phyloP scores from a whole-genome alignment of 2,113 vertebrate species.

The Pteropus alecto region DNA sequence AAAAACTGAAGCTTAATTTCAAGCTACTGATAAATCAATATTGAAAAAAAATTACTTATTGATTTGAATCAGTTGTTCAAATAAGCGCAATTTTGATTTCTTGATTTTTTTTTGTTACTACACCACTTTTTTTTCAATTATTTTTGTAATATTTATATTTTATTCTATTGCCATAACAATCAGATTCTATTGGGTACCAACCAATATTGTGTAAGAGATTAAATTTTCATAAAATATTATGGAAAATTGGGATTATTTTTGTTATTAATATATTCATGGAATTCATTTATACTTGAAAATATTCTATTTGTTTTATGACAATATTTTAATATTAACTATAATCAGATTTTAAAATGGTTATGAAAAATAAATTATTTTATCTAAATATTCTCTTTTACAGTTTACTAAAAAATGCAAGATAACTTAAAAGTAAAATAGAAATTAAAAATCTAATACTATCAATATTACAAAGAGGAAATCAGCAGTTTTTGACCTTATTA shows the following conservation, averaged over 20 bases:
- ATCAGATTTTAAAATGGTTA: not conserved
- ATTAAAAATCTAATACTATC: too few relatives aligned
- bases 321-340: not conserved
- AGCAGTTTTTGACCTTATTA: too few relatives aligned
- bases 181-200: not conserved
- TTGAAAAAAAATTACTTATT: not conserved
- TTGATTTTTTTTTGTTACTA: not conserved
- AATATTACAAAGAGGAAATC: too few relatives aligned
- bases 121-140: not conserved
- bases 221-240: not conserved
- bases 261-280: not conserved
- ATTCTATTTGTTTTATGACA: not conserved
- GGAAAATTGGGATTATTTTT: not conserved
- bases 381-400: too few relatives aligned
- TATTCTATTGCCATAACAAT: not conserved
- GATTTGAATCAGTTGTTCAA: not conserved
- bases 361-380: not conserved
- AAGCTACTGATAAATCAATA: not conserved
- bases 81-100: not conserved
- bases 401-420: too few relatives aligned
- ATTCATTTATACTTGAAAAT: not conserved
- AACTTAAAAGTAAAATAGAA: too few relatives aligned
- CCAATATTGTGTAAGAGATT: not conserved
- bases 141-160: not conserved
- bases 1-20: not conserved